These are phyloP conservation scores for Muntiacus muntjak DNA, from an alignment of 2,113 vertebrate genomes.

Conservation along the genomic window DNA sequence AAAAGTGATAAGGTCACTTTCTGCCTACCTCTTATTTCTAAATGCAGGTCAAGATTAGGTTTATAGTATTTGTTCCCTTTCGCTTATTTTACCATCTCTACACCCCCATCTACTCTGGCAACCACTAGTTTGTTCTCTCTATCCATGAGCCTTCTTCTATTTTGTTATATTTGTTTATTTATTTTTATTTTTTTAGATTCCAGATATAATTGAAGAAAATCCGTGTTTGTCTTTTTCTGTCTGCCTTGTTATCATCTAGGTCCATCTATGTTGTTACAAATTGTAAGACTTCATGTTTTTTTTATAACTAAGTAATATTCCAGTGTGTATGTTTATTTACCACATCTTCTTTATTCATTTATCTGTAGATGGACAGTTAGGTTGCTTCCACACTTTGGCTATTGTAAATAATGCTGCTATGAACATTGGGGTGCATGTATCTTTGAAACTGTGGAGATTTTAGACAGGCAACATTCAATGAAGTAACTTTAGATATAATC, in stretches of 20 bases:
- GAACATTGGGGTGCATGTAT: neutral
- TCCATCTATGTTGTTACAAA: neutral
- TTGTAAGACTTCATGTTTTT: neutral
- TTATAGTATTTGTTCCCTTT: neutral
- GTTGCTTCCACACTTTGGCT: neutral
- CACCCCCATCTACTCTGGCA: neutral
- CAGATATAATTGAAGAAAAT: neutral
- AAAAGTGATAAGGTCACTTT: neutral
- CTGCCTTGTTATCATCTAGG: neutral
- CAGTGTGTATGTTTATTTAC: neutral
- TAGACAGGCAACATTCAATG: neutral
- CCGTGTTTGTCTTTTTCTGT: neutral
- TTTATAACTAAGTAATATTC: neutral
- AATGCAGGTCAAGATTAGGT: neutral
- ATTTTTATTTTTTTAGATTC: neutral
- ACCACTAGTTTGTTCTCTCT: neutral
- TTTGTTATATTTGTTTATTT: neutral
- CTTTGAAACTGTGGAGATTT: neutral
- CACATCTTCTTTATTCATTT: neutral
- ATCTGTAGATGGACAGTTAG: neutral
- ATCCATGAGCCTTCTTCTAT: neutral
- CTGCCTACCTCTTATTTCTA: neutral
- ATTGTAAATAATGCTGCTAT: neutral
- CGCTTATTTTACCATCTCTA: neutral
- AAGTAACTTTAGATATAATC: neutral